These are phyloP conservation scores for Chrysemys picta DNA, from an alignment of 2,113 vertebrate species.

Conservation along the genomic window DNA sequence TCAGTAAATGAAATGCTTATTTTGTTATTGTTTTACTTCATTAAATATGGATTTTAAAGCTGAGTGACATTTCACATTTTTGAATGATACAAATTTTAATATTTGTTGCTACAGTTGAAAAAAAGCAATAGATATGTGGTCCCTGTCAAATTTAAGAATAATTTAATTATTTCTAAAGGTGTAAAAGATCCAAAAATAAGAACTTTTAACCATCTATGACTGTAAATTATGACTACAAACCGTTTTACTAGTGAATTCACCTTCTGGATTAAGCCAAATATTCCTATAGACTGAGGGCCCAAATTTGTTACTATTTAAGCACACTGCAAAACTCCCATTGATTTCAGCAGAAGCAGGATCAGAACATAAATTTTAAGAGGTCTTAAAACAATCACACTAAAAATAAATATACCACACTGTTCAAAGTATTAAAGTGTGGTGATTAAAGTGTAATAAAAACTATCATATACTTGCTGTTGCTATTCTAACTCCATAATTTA, in stretches of 20 bases:
- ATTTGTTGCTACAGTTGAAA: background rate
- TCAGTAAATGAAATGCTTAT: background rate
- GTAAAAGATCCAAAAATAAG: background rate
- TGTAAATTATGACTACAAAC: background rate
- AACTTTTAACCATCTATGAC: background rate
- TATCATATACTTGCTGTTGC: background rate
- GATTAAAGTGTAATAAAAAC: background rate
- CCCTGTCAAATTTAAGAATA: background rate
- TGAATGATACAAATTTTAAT: no score
- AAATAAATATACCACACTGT: background rate
- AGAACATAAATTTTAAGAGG: background rate
- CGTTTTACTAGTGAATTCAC: background rate
- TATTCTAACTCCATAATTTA: background rate
- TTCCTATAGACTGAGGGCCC: background rate
- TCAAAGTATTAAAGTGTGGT: background rate
- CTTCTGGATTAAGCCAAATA: constrained; percentile 18
- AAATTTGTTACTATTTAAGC: background rate
- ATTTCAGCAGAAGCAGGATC: constrained; percentile 4
- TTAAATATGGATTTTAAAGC: background rate
- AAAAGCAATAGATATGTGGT: background rate
- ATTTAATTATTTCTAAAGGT: background rate
- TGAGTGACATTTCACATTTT: background rate
- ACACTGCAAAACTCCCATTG: accelerated
- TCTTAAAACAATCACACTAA: background rate
- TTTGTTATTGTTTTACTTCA: background rate